These are phyloP conservation scores for Ectemnius cavifrons DNA, from an alignment of 2,888 invertebrate genomes.

Conservation along the genomic window DNA sequence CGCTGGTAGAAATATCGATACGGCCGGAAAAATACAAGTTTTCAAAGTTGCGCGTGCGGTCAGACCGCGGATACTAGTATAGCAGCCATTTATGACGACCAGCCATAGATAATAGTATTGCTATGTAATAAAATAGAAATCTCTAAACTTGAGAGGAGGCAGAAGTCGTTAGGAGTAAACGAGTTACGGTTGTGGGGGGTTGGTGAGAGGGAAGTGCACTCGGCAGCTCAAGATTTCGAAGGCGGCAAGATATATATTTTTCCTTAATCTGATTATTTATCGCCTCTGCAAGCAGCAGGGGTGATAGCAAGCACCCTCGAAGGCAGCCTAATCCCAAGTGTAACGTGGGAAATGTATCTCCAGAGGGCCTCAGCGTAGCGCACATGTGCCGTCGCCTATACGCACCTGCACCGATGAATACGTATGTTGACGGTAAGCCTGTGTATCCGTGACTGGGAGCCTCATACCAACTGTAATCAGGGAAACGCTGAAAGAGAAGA, in stretches of 20 bases:
- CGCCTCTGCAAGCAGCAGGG: slow-evolving; percentile 59
- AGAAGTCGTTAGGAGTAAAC: not conserved
- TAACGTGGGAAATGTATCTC: not conserved
- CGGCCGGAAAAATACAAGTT: slow-evolving; percentile 1
- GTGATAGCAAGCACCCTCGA: slow-evolving; percentile 46
- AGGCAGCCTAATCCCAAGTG: slow-evolving; percentile 58
- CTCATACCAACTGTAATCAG: slow-evolving; percentile 34
- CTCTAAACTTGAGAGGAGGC: no score
- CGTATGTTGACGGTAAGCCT: not conserved
- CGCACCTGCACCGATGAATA: no score
- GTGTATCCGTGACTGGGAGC: not conserved
- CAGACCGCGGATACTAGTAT: no score
- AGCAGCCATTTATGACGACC: no score
- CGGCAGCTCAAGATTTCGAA: slow-evolving; percentile 7
- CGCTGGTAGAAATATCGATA: not conserved
- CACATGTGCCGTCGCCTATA: not conserved
- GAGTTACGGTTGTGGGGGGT: not conserved
- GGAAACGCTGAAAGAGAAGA: slow-evolving; percentile 47
- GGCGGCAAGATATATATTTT: slow-evolving; percentile 66
- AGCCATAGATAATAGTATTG: no score
- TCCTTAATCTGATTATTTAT: slow-evolving; percentile 75
- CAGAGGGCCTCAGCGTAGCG: not conserved
- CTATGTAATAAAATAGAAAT: no score
- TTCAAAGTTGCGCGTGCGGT: not conserved
- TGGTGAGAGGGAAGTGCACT: slow-evolving; percentile 4